Conservation (phyloP, 64 coral and sea anemone genomes). For the Montipora capricornis region DNA sequence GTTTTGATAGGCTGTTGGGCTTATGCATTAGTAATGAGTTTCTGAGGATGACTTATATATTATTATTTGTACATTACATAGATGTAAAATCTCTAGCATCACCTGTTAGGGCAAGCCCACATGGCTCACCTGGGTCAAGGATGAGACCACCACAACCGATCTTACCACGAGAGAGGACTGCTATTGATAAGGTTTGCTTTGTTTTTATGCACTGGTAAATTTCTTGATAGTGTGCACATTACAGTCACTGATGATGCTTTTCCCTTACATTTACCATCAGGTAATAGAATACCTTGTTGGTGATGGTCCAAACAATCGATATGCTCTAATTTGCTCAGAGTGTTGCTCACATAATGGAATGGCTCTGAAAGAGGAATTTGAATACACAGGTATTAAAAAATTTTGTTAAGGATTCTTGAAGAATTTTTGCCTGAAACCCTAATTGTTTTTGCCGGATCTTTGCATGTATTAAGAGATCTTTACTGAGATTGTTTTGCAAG, state of each 20-base stretch:
- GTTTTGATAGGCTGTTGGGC: no score
- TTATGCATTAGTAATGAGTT: no score
- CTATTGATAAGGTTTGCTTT: conserved; percentile 78
- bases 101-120: conserved; percentile 6
- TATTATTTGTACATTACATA: not conserved
- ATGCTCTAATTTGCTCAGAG: conserved; percentile 89
- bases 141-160: conserved; percentile 74
- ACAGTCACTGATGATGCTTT: not conserved
- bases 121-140: conserved; percentile 21
- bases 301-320: conserved; percentile 97
- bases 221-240: not conserved
- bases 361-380: conserved; percentile 97
- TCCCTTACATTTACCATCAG: conserved; percentile 24
- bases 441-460: no score
- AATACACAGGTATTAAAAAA: conserved; percentile 79
- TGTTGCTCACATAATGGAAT: conserved; percentile 97
- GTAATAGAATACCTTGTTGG: conserved; percentile 96
- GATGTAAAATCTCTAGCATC: conserved; percentile 42
- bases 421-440: no score
- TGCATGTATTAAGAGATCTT: no score
- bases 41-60: no score
- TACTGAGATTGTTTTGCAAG: no score
- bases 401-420: no score
- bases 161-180: conserved; percentile 79
- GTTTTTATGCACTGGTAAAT: no score